Evolutionary conservation across 2,888 invertebrate genomes (phyloP).

Genomic region (Tanypteryx hageni): DNA sequence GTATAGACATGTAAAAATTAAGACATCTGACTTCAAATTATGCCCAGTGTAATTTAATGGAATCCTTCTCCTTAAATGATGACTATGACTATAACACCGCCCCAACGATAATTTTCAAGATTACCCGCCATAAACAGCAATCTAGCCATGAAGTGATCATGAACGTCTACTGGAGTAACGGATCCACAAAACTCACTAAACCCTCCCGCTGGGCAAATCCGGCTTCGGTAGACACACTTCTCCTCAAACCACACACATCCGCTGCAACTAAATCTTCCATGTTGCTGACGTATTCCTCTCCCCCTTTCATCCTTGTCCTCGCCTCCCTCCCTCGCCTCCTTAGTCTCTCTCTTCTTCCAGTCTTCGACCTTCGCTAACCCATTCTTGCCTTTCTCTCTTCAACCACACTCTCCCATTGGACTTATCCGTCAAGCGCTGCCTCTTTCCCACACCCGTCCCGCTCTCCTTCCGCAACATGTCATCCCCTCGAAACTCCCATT

Average conservation of each 20-base stretch:
- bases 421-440: slow-evolving; percentile 20
- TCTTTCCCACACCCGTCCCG: background rate
- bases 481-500: background rate
- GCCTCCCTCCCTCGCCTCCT: background rate
- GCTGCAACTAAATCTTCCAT: slow-evolving; percentile 41
- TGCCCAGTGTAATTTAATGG: too few relatives aligned
- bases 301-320: background rate
- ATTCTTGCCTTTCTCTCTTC: slow-evolving; percentile 2
- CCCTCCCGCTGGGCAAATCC: slow-evolving; percentile 57
- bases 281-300: slow-evolving; percentile 50
- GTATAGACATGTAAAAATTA: too few relatives aligned
- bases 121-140: slow-evolving; percentile 1
- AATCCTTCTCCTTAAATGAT: too few relatives aligned
- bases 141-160: slow-evolving; percentile 40
- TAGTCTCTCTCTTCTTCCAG: background rate
- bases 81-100: too few relatives aligned
- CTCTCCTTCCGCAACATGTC: background rate
- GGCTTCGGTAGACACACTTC: slow-evolving; percentile 41
- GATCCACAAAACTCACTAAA: slow-evolving; percentile 41
- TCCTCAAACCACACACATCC: slow-evolving; percentile 29
- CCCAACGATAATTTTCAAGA: background rate
- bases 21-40: too few relatives aligned
- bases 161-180: slow-evolving; percentile 44
- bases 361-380: background rate
- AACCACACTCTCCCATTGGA: background rate